Conservation (phyloP, 2,113 vertebrate species). For the Meleagris gallopavo region DNA sequence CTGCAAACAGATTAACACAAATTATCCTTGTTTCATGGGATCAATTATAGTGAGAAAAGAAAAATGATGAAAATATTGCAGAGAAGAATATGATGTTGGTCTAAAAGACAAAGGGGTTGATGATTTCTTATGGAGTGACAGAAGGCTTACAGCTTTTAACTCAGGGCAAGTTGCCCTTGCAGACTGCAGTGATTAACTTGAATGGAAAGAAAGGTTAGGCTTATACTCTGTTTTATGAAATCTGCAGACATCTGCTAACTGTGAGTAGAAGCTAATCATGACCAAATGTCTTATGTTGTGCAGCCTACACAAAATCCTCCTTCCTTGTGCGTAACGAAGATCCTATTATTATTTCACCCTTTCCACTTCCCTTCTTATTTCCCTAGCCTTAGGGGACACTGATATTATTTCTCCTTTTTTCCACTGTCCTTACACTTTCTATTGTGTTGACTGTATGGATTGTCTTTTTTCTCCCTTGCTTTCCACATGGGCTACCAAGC, state of each 20-base stretch:
- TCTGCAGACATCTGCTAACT: not conserved
- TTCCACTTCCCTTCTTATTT: constrained; percentile 53
- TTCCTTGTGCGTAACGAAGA: constrained; percentile 34
- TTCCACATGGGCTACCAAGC: not conserved
- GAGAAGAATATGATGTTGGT: not conserved
- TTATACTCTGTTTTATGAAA: not conserved
- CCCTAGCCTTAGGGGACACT: not conserved
- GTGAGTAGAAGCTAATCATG: not conserved
- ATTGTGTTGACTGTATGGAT: not conserved
- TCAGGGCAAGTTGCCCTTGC: not conserved
- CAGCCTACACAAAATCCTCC: constrained; percentile 45
- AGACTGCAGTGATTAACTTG: not conserved
- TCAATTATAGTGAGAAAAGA: not conserved
- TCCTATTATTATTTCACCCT: constrained; percentile 37
- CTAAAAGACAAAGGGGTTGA: not conserved
- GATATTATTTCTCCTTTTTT: constrained; percentile 12
- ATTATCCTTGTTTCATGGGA: not conserved
- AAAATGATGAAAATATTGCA: not conserved
- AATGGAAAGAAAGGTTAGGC: not conserved
- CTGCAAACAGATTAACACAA: not conserved
- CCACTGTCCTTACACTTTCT: constrained; percentile 5
- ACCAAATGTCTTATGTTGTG: not conserved
- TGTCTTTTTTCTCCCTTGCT: not conserved
- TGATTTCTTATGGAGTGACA: not conserved
- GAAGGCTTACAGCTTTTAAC: not conserved